Base-by-base conservation (phyloP, 53 echinoderm and acorn worm genomes). In the Holothuria scabra region DNA sequence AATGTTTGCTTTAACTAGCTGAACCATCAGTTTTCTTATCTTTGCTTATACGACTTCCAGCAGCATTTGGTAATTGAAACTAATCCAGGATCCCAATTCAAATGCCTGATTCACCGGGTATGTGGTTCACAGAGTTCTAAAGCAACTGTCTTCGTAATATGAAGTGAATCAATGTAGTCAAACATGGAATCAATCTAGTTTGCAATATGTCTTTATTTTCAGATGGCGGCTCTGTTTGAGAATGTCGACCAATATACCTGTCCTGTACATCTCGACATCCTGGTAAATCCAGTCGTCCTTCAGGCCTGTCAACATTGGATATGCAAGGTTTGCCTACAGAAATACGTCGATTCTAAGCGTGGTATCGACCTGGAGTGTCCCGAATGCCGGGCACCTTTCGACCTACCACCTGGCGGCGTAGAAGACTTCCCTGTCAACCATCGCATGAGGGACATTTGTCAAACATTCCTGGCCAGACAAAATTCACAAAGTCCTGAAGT, bases 361-460 rank as follows among this genome's bases (percentile, higher is more conserved):
- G 58, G 58, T 31, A 57, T 58, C 31, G 58, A 78, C 14, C 78
- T 56, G 2, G 78, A 78, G 3, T 78, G 78, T 20, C 78, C 78
- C 5, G 78, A 78, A 31, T 78, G 78, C 21, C 78, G 78, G 56
- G 78, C 31, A 58, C 78, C 78, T 18, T 28, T 78, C 6, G 78
- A 78, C 25, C 58, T 78, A 6, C 78, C 78, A 30, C 78, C 31
- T 24, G 56, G 52, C 3, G 78, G 78, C 52, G 57, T 78, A 3
- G 58, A 78, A 1, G 78, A 8, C 56, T 32, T 78, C 22, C 28
- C 1, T 1, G 58, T 78, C 19, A 78, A 78, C 6, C 52, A 56
- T 56, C 52, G 56, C 6, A 78, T 78, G 58, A 78, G 78, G 58
- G 58, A 78, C n/a, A 31, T 59, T 32, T 78, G 78, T 24, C 48